These are phyloP conservation scores for Polylopha cassiicola DNA, from an alignment of 2,888 invertebrate species.

Conservation along the genomic window DNA sequence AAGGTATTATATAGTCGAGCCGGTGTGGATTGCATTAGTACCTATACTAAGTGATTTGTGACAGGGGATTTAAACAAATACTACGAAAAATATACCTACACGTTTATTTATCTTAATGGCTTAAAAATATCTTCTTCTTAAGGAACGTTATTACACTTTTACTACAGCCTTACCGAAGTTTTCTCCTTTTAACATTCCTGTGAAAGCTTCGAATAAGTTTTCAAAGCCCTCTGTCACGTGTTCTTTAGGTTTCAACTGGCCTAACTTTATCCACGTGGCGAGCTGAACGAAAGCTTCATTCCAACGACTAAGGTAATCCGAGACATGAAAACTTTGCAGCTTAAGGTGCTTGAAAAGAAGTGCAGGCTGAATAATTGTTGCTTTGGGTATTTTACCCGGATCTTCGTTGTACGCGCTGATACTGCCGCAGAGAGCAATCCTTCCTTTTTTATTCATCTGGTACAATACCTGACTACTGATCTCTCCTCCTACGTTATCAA, in stretches of 20 bases:
- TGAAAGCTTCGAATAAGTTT: too few relatives aligned
- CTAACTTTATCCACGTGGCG: constrained; percentile 73
- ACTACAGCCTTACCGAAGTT: too few relatives aligned
- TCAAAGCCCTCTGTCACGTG: too few relatives aligned
- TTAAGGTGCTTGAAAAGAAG: constrained; percentile 70
- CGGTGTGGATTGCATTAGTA: too few relatives aligned
- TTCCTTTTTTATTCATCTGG: constrained; percentile 73
- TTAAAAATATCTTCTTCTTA: too few relatives aligned
- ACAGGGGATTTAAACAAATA: too few relatives aligned
- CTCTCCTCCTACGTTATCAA: constrained; percentile 83
- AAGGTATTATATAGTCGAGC: too few relatives aligned
- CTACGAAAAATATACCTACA: too few relatives aligned
- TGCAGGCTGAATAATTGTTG: constrained; percentile 54
- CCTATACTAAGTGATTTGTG: too few relatives aligned
- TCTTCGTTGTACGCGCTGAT: constrained; percentile 23
- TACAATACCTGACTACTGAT: constrained; percentile 69
- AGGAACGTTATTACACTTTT: too few relatives aligned
- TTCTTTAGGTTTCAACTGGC: constrained; percentile 79
- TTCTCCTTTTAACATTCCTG: too few relatives aligned
- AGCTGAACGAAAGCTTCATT: constrained; percentile 73
- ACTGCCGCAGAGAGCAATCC: constrained; percentile 19
- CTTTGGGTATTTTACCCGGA: constrained; percentile 19
- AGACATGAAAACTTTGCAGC: constrained; percentile 71
- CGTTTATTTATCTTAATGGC: too few relatives aligned
- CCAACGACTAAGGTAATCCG: constrained; percentile 68